phyloP scores from a whole-genome alignment of 1,140 invertebrate genomes.

The Papilio aristodemus region DNA sequence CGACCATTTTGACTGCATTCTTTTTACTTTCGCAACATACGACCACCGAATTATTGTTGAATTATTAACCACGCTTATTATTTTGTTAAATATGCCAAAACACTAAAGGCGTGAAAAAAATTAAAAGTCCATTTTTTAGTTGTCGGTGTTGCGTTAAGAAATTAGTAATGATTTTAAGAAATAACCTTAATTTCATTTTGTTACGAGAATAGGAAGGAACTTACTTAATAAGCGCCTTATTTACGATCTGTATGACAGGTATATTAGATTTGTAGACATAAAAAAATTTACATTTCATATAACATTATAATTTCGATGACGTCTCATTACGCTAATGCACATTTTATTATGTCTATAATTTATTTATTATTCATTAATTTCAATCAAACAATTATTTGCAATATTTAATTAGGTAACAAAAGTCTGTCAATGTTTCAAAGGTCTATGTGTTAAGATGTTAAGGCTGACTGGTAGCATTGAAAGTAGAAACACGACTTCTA shows the following conservation, averaged over 20 bases:
- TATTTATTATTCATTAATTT: no score
- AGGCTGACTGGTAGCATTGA: slow-evolving; percentile 24
- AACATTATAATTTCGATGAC: no score
- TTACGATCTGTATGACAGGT: neutral
- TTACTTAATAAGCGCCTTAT: neutral
- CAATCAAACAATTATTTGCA: slow-evolving; percentile 39
- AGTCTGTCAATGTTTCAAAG: slow-evolving; percentile 23
- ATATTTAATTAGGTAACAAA: slow-evolving; percentile 18
- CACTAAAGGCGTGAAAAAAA: no score
- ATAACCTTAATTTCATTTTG: neutral
- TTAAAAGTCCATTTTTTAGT: neutral
- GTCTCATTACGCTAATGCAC: no score
- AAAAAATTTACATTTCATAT: no score
- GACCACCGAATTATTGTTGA: neutral
- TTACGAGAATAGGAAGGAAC: neutral
- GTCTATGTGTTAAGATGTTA: slow-evolving; percentile 26
- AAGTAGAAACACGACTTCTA: slow-evolving; percentile 1
- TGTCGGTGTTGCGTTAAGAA: neutral
- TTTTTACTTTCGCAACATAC: slow-evolving; percentile 37
- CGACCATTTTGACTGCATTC: slow-evolving; percentile 46
- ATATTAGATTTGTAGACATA: no score
- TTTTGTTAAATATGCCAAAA: neutral
- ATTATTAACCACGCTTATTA: neutral
- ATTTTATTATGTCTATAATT: no score
- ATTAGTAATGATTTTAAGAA: neutral